Base-by-base conservation (phyloP, 2,888 invertebrate genomes). In the Onthophagus sagittarius region DNA sequence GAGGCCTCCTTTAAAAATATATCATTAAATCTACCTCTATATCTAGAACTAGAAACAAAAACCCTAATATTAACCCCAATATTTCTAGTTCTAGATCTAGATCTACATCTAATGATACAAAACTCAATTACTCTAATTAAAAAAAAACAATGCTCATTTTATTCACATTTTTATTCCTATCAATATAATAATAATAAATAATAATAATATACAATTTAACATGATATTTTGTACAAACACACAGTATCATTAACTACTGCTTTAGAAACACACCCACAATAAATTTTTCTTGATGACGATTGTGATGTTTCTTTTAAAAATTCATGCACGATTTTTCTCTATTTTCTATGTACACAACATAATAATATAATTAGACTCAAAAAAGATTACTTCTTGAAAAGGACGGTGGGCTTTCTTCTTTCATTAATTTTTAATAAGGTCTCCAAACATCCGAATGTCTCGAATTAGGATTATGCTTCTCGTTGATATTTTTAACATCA, bases 391-490 rank as follows among this genome's bases (percentile, higher is more conserved):
- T 13, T 53, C 15, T n/a, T 53, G 13, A 53, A 14, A 31, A 63
- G 13, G 13, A 64, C 71, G 23, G 15, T 62, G 15, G 62, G 2
- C n/a, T 9, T 62, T 70, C 9, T 73, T 31, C 62, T 2, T 72
- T 32, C 64, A 15, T 67, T n/a, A n/a, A 15, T 73, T 69, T 77
- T 83, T 82, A 93, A 85, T 93, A 93, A 13, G 93, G 93, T 81
- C 93, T 89, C 93, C 93, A 93, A 74, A 93, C 93, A 81, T 93
- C 93, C n/a, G 90, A 88, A 73, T 91, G 82, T 84, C 87, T 81
- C 82, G 86, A 79, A 82, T 84, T 79, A 69, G 84, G 84, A 71
- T 85, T 85, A 73, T 86, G 86, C 72, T 86, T 84, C n/a, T n/a
- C 23, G 11, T 53, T 53, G 6, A 9, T 9, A 71, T 85, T 86